phyloP scores from a whole-genome alignment of 2,888 invertebrate species.

The Caenorhabditis sp. region DNA sequence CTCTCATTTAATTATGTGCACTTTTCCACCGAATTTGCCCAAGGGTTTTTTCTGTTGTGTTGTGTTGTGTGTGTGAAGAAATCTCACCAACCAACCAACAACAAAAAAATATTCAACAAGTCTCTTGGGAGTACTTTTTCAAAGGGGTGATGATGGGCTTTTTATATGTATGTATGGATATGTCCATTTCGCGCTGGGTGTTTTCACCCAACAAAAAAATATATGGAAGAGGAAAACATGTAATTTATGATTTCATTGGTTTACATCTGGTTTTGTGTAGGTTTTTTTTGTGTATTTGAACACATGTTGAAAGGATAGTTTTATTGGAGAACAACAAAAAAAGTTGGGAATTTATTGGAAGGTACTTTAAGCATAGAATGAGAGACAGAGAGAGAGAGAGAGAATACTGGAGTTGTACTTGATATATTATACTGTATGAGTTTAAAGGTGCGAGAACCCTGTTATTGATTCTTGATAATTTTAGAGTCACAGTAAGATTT shows the following conservation, averaged over 20 bases:
- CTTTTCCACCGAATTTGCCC: background rate
- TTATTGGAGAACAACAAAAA: background rate
- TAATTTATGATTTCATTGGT: too few species aligned
- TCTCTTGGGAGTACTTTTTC: background rate
- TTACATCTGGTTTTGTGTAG: background rate
- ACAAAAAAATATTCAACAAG: background rate
- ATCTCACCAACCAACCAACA: background rate
- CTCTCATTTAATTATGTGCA: background rate
- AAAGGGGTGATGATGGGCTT: background rate
- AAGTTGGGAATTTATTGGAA: too few species aligned
- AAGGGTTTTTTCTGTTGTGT: background rate
- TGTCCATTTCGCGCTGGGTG: too few species aligned
- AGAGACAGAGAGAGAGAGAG: too few species aligned
- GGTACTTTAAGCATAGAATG: too few species aligned
- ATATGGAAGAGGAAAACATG: too few species aligned
- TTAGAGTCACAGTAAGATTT: too few species aligned
- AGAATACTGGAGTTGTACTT: too few species aligned
- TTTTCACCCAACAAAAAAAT: too few species aligned
- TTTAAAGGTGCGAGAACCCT: too few species aligned
- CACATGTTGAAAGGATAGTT: background rate
- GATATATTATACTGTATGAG: too few species aligned
- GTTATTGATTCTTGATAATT: too few species aligned
- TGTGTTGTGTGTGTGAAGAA: background rate
- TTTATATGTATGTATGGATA: background rate
- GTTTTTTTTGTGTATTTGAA: background rate